Evolutionary conservation across 2,113 vertebrate genomes (phyloP), one percentile per base, ranked within the genome.

Genomic region (Argyrosomus japonicus): DNA sequence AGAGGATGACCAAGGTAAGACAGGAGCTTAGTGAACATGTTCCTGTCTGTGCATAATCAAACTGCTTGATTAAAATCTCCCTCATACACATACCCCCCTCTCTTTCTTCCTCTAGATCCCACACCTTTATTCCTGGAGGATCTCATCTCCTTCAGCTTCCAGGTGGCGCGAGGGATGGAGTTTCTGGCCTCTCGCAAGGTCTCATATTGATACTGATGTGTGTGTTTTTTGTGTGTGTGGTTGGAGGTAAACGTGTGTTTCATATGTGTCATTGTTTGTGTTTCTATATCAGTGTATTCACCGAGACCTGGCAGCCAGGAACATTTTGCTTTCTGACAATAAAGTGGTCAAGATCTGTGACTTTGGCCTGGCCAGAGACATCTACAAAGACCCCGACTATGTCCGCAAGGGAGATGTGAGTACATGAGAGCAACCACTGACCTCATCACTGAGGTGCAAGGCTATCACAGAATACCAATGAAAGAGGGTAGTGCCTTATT

Each of bases 291-390:
- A 99, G 97, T 99, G 97, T 82, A 99, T 99, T 85, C 98, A 99
- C 88, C 94, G 97, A 87, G 98, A 98, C 90, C 95, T 99, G 93
- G 98, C 98, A 50, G 98, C 97, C 15, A 95, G 97, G 75, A 98
- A 99, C 78, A 95, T 99, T 89, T 95, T 99, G 91, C 95, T 99
- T 88, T 97, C 97, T 60, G 97, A 98, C 89, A 98, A 98, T 91
- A 98, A 98, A 63, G 96, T 98, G 77, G 98, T 98, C 87, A 98
- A 99, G 95, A 99, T 99, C 90, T 99, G 98, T 80, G 98, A 99
- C 92, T 98, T 99, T 53, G 98, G 97, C 85, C 94, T 99, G 0
- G 97, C 97, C 86, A 95, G 97, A 91, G 97, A 99, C 91, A 96
- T 98, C 95, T 99, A 98, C 93, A 98, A 97, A 95, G 96, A 99